These are phyloP conservation scores for Corvus moneduloides DNA, from an alignment of 2,113 vertebrate species.

Conservation along the genomic window DNA sequence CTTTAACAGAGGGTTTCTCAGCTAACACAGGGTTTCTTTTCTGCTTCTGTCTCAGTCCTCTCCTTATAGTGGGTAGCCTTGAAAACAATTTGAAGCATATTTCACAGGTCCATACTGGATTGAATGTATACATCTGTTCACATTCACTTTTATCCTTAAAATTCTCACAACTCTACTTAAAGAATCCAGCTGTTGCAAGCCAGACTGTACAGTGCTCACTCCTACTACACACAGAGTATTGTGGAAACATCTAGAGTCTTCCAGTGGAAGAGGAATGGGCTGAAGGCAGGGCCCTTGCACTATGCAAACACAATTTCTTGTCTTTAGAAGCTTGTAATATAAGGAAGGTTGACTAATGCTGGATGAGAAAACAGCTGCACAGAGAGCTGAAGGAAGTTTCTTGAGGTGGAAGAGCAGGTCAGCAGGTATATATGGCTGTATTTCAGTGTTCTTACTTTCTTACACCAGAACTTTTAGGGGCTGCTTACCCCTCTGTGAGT, in stretches of 20 bases:
- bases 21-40: not conserved
- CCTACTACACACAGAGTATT: not conserved
- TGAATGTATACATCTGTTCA: not conserved
- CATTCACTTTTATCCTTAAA: not conserved
- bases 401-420: not conserved
- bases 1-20: not conserved
- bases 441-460: not conserved
- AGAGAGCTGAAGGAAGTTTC: not conserved
- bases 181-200: not conserved
- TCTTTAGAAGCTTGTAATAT: not conserved
- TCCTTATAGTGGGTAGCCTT: not conserved
- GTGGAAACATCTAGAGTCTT: not conserved
- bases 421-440: accelerated
- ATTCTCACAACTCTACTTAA: not conserved
- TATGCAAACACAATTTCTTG: not conserved
- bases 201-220: not conserved
- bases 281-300: not conserved
- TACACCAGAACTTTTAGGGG: not conserved
- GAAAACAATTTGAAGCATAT: not conserved
- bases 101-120: not conserved
- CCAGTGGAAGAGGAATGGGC: not conserved
- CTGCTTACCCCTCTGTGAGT: not conserved
- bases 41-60: not conserved
- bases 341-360: not conserved
- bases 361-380: not conserved